Evolutionary conservation across 2,888 invertebrate species (phyloP).

Genomic region (Nomada fucata): DNA sequence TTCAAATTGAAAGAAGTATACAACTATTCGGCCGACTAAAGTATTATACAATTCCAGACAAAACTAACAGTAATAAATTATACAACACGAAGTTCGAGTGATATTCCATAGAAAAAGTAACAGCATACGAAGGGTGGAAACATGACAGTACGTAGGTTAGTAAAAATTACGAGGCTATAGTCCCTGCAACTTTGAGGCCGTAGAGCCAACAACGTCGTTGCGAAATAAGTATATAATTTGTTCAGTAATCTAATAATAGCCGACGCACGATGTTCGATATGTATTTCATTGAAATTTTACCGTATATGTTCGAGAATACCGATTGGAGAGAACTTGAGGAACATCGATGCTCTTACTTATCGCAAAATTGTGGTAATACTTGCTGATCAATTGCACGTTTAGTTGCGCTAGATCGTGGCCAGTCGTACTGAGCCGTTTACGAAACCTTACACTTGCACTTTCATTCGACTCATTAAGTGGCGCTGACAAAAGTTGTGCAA

Average conservation of each 20-base stretch:
- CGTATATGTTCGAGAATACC: conserved; percentile 2
- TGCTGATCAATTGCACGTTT: conserved; percentile 15
- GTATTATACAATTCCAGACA: too few species aligned
- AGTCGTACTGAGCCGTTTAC: conserved; percentile 6
- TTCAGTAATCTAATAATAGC: conserved; percentile 25
- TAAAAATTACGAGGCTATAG: not conserved
- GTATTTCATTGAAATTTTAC: conserved; percentile 40
- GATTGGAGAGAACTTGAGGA: conserved; percentile 8
- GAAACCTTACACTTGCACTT: conserved; percentile 29
- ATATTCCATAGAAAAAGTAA: not conserved
- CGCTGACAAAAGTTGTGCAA: conserved; percentile 43
- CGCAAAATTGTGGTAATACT: conserved; percentile 32
- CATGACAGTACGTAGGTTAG: not conserved
- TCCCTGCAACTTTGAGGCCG: conserved; percentile 14
- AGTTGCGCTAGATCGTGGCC: conserved; percentile 2
- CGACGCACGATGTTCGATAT: not conserved
- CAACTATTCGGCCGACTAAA: too few species aligned
- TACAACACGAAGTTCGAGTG: too few species aligned
- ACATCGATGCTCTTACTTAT: conserved; percentile 53
- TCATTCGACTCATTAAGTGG: conserved; percentile 36
- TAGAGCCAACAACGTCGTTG: not conserved
- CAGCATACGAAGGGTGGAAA: not conserved
- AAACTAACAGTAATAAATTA: too few species aligned
- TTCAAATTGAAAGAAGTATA: too few species aligned
- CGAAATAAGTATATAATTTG: not conserved